phyloP scores from a whole-genome alignment of 2,113 vertebrate genomes.

The Falcunculus frontatus region DNA sequence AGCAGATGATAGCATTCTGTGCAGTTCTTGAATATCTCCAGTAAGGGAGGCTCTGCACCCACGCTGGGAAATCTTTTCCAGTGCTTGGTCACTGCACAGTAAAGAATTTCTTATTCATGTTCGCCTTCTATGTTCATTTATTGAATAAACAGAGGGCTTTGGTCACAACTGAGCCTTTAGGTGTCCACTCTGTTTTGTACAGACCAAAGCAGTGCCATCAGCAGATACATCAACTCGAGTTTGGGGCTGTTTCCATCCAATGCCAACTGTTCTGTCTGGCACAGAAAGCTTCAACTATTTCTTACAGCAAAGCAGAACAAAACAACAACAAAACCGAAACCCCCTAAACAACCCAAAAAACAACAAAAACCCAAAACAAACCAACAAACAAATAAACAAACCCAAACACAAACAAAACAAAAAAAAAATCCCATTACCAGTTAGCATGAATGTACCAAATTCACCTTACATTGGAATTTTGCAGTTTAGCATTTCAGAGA shows the following conservation, averaged over 20 bases:
- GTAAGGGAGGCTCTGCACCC: background rate
- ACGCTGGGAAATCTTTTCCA: background rate
- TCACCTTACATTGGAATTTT: background rate
- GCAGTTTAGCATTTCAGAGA: background rate
- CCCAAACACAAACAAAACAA: accelerated
- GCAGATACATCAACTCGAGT: background rate
- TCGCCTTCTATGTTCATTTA: background rate
- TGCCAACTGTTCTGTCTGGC: background rate
- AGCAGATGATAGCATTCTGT: background rate
- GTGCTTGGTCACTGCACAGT: background rate
- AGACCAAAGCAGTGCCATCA: background rate
- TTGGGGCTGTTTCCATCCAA: background rate
- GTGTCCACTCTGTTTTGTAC: background rate
- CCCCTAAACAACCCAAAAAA: too few species aligned
- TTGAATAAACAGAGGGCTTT: background rate
- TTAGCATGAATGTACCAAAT: background rate
- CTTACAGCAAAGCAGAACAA: background rate
- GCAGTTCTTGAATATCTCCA: background rate
- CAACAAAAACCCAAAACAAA: background rate
- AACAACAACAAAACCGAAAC: background rate
- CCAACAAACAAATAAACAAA: too few species aligned
- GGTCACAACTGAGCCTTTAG: background rate
- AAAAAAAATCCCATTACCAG: background rate
- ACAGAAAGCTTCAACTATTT: background rate
- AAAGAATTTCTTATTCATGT: background rate